Conservation (phyloP, 2,888 invertebrate species). For the Toxonevra muliebris region DNA sequence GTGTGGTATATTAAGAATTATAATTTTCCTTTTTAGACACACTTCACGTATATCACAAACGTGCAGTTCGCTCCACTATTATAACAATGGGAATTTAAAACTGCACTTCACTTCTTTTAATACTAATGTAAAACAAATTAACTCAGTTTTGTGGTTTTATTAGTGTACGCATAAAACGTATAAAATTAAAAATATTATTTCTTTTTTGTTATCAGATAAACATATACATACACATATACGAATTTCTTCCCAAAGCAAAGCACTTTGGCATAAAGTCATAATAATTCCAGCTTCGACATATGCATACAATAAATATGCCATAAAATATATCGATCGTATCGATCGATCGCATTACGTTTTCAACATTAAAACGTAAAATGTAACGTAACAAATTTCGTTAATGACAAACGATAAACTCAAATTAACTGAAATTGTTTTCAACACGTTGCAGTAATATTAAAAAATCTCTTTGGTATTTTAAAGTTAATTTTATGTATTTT, state of each 20-base stretch:
- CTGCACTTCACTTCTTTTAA: too few species aligned
- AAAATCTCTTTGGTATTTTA: neutral
- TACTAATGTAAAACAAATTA: too few species aligned
- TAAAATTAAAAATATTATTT: slow-evolving; percentile 39
- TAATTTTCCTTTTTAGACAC: too few species aligned
- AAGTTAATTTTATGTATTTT: slow-evolving; percentile 15
- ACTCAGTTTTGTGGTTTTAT: neutral
- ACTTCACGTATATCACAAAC: too few species aligned
- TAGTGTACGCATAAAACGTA: slow-evolving; percentile 40
- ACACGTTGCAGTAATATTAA: slow-evolving; percentile 40
- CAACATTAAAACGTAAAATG: slow-evolving; percentile 49
- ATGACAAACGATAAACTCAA: slow-evolving; percentile 49
- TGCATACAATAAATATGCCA: neutral
- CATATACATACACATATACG: too few species aligned
- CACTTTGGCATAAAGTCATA: slow-evolving; percentile 28
- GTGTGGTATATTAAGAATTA: too few species aligned
- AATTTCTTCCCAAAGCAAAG: slow-evolving; percentile 34
- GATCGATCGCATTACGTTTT: neutral
- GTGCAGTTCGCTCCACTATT: too few species aligned
- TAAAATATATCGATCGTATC: neutral
- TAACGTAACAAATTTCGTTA: slow-evolving; percentile 55
- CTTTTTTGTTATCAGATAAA: neutral
- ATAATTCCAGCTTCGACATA: neutral
- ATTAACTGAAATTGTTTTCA: slow-evolving; percentile 50
- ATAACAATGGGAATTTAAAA: too few species aligned